Evolutionary conservation across 2,113 vertebrate genomes (phyloP), one percentile per base, ranked within the genome.

Genomic region (Himantopus leucocephalus): DNA sequence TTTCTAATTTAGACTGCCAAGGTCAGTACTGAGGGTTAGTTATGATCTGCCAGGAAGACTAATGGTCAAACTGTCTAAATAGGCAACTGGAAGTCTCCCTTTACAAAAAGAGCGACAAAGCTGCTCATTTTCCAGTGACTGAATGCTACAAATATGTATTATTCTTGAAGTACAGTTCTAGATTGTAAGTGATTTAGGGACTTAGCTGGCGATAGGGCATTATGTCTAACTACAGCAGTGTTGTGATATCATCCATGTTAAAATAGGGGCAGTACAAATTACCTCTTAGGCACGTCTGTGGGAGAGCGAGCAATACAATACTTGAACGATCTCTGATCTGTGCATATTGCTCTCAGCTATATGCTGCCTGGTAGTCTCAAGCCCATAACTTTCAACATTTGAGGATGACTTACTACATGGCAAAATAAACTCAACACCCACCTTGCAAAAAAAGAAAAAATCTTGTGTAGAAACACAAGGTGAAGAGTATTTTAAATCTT

Each of bases 181-280:
- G 45, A 74, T 63, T 87, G 87, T 41, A 75, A 60, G 16, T 85
- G 27, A 87, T 91, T 87, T 81, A 37, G 20, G n/a, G 14, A 52
- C 8, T 53, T 84, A 63, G 2, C 30, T 84, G 89, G n/a, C 14
- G 63, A 14, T 63, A 55, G 24, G 56, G 45, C 10, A 32, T 66
- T 84, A 27, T 21, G 14, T 79, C 21, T 85, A 74, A 64, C 75
- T 75, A 58, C 0, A 0, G 14, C 21, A 32, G 4, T 1, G 1
- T 18, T 79, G 43, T 79, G 87, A 70, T 93, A 70, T 14, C 37
- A 48, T 23, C 48, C 1, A 2, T 55, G 26, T 71, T 83, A 78
- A 89, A 89, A 78, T 53, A 66, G 66, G 7, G 39, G 18, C 68
- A 85, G 39, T 68, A 59, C n/a, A 64, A 64, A 30, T 39, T 68